Evolutionary conservation across 2,113 vertebrate species (phyloP), one percentile per base, ranked within the genome.

Genomic region (Taurulus bubalis): DNA sequence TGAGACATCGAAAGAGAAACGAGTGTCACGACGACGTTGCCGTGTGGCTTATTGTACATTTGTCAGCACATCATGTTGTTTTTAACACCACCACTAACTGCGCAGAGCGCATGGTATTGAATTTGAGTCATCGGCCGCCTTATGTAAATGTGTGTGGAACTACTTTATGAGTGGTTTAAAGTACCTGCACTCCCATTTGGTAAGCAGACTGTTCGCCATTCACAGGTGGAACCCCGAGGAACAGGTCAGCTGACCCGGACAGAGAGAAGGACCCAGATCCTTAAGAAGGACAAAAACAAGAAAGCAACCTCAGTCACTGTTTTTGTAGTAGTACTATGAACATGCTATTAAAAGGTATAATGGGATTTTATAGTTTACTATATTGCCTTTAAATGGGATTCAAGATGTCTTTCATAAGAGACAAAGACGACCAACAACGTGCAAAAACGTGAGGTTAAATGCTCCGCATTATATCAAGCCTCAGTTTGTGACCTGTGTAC

Each of bases 201-300:
- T 96, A 96, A 36, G 90, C 79, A 15, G 94, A 87, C 83, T 94
- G 95, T 38, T 97, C 97, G 78, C 96, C 96, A 2, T 97, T 97
- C 91, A 97, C 95, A 59, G 96, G 95, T 49, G 96, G 96, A 93
- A 96, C 96, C 64, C 96, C 96, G 53, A 97, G 94, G 93, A 98
- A 97, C 86, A 97, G 94, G 93, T 98, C 97, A 84, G 96, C 96
- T 36, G 97, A 97, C 71, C 96, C 96, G 11, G 97, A 95, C 85
- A 97, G 95, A 62, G 96, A 97, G 94, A 97, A 98, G 83, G 96
- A 97, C 47, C 97, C 96, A 34, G 96, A 97, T 69, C 96, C 97
- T 98, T 81, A 14, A 75, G 62, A 28, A n/a, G n/a, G n/a, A 89
- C 58, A 78, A 18, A 71, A 70, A 47, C 20, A 45, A 1, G 20